Percentiles rank a stretch among this genome's conserved stretches.
Conservation (phyloP, 2,113 vertebrate genomes). For the Ahaetulla prasina region DNA sequence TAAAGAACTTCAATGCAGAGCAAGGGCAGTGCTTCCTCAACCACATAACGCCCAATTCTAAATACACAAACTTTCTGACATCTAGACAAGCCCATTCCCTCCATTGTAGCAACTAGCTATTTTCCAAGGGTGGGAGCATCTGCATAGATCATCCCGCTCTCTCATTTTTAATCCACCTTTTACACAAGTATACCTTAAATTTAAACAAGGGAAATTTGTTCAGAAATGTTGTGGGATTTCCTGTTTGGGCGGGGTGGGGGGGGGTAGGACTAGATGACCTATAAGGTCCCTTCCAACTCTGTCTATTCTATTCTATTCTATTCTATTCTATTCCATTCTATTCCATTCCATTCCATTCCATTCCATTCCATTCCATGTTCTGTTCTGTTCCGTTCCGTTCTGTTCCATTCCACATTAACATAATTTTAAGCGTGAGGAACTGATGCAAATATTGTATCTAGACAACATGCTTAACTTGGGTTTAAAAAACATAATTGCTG, state of each 20-base stretch:
- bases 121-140: neutral
- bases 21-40: neutral
- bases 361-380: no score
- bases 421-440: neutral
- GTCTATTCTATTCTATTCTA: no score
- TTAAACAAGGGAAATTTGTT: neutral
- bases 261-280: no score
- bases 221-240: no score
- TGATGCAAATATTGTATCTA: neutral
- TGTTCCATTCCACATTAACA: no score
- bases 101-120: neutral
- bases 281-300: no score
- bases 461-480: neutral
- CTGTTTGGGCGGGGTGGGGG: no score
- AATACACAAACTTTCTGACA: neutral
- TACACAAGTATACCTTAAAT: neutral
- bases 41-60: neutral
- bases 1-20: neutral
- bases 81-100: neutral
- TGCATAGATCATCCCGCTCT: neutral
- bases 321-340: no score
- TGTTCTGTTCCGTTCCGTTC: no score
- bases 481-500: neutral
- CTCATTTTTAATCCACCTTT: neutral
- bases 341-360: no score